These are phyloP conservation scores for Megalurothrips usitatus DNA, from an alignment of 2,888 invertebrate genomes.

Conservation along the genomic window DNA sequence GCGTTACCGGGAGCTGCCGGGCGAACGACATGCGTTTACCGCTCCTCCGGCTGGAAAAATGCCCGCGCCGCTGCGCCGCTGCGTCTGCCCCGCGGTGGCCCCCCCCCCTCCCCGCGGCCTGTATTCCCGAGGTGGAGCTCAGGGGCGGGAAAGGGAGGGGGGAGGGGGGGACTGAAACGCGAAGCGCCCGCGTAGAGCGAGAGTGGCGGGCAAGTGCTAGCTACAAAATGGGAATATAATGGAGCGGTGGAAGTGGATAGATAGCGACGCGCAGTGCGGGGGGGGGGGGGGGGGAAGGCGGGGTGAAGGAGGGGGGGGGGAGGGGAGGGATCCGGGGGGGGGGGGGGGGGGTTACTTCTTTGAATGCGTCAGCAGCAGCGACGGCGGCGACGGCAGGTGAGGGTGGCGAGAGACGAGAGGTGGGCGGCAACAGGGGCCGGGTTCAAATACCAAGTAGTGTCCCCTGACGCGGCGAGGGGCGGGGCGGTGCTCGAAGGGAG, in stretches of 20 bases:
- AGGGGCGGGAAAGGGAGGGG: neutral
- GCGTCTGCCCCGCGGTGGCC: neutral
- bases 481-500: too few relatives aligned
- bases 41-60: too few relatives aligned
- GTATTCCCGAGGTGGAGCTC: too few relatives aligned
- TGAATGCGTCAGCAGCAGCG: too few relatives aligned
- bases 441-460: too few relatives aligned
- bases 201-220: neutral
- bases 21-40: too few relatives aligned
- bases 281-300: neutral
- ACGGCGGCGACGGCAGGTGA: too few relatives aligned
- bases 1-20: too few relatives aligned
- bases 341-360: neutral
- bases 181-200: neutral
- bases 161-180: neutral
- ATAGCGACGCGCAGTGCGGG: neutral
- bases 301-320: neutral
- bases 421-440: too few relatives aligned
- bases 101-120: neutral
- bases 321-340: neutral
- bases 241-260: slow-evolving; percentile 17
- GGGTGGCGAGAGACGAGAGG: too few relatives aligned
- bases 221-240: slow-evolving; percentile 16
- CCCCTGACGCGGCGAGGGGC: too few relatives aligned
- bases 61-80: too few relatives aligned